Evolutionary conservation across 2,888 invertebrate species (phyloP), one percentile per base, ranked within the genome.

Genomic region (Aromia moschata): DNA sequence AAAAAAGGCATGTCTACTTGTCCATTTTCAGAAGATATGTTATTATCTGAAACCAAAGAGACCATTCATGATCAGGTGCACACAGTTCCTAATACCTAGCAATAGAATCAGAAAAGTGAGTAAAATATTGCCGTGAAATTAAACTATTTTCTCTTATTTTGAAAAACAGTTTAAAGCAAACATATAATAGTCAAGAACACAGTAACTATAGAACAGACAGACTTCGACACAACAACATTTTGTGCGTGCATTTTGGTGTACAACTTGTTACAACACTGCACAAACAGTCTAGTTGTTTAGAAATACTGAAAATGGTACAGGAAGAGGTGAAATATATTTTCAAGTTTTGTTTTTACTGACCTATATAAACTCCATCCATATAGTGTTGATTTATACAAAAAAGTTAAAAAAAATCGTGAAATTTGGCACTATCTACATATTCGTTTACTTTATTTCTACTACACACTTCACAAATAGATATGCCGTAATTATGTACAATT

Each of bases 1-100:
- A 94, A 93, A 78, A 90, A 87, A 69, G 93, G 91, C 84, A 91
- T 90, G 79, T 90, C 89, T 78, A 82, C 77, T 72, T 86, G 87
- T 67, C 83, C 84, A 70, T 85, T 84, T 53, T 72, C 74, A 37
- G 67, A 56, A 12, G 58, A 60, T n/a, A 60, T 9, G 14, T 61
- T 59, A 58, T 70, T 74, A 71, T 77, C 81, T 81, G 80, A 30
- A 80, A 80, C 76, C 72, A 78, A 75, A 72, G 57, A 68, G 56
- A 53, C 56, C 14, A 1, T 16, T 25, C n/a, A 49, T 30, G 10
- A 18, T n/a, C 14, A 16, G 9, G 15, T 36, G 16, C 16, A 4
- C 20, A 12, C 1, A 11, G n/a, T n/a, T n/a, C n/a, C n/a, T 45
- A n/a, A 30, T 41, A 1, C 17, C 10, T 56, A 11, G 2, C 15